These are phyloP conservation scores for Taurulus bubalis DNA, from an alignment of 2,113 vertebrate genomes.

Conservation along the genomic window DNA sequence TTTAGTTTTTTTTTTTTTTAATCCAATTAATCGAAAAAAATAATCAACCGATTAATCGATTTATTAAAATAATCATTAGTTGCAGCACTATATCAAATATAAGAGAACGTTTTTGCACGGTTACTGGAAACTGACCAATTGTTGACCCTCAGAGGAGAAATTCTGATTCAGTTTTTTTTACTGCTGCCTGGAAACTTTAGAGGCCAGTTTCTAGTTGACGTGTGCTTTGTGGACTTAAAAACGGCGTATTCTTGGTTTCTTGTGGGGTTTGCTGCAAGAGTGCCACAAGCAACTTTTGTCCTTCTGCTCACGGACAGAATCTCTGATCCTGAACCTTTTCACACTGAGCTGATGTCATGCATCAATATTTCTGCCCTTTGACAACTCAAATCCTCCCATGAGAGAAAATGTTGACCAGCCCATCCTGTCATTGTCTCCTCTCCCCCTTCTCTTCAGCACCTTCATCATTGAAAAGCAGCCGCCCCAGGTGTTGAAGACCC, in stretches of 20 bases:
- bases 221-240: not conserved
- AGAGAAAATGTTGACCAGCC: not conserved
- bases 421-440: not conserved
- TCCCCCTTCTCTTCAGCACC: constrained; percentile 81
- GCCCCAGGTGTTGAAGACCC: constrained; percentile 96
- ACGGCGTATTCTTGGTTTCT: not conserved
- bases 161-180: not conserved
- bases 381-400: not conserved
- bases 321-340: not conserved
- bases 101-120: not conserved
- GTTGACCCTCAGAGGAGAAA: not conserved
- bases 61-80: too few relatives aligned
- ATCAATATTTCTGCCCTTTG: not conserved
- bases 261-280: not conserved
- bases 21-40: too few relatives aligned
- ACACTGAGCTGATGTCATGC: not conserved
- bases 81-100: not conserved
- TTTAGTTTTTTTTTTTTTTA: too few relatives aligned
- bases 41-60: too few relatives aligned
- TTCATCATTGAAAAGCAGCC: constrained; percentile 99
- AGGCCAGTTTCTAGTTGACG: not conserved
- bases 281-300: not conserved
- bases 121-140: not conserved
- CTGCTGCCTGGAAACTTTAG: not conserved
- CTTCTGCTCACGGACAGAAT: not conserved